A percentile compares a stretch with the other conserved stretches of the same genome.
Evolutionary conservation across 2,888 invertebrate species (phyloP).

Genomic region (Leptogaster cylindrica): DNA sequence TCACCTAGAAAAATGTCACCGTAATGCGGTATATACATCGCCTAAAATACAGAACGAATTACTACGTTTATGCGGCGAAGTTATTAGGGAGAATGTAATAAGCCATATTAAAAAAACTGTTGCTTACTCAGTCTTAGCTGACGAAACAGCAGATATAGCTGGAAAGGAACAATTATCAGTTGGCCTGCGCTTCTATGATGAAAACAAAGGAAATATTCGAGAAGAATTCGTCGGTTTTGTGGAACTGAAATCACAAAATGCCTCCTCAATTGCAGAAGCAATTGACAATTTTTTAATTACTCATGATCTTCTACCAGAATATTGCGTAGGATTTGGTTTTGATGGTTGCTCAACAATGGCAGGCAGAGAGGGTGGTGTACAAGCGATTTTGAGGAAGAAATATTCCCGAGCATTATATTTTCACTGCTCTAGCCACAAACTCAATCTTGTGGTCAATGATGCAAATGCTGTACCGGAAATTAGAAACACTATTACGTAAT

Average conservation of each 20-base stretch:
- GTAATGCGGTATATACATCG: neutral
- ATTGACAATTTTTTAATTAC: conserved; percentile 33
- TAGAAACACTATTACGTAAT: conserved; percentile 31
- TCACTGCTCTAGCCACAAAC: conserved; percentile 4
- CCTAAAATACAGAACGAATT: conserved; percentile 2
- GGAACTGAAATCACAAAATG: conserved; percentile 7
- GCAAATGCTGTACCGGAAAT: neutral
- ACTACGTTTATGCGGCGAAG: neutral
- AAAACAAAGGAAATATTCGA: conserved; percentile 20
- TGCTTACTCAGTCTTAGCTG: conserved; percentile 51
- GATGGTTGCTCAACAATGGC: conserved; percentile 39
- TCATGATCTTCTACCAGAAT: conserved; percentile 8
- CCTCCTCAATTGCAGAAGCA: conserved; percentile 17
- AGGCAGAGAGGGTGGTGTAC: conserved; percentile 35
- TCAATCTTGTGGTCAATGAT: conserved; percentile 7
- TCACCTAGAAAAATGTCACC: neutral
- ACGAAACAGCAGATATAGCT: conserved; percentile 51
- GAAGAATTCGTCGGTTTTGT: conserved; percentile 52
- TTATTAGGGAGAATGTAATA: neutral
- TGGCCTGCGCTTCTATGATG: conserved; percentile 33
- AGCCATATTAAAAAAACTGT: neutral
- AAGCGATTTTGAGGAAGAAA: conserved; percentile 12
- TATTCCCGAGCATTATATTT: neutral
- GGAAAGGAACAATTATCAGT: conserved; percentile 49
- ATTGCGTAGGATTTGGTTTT: conserved; percentile 31